Base-by-base conservation (phyloP, 1,140 invertebrate species). In the Drosophila setifemur region DNA sequence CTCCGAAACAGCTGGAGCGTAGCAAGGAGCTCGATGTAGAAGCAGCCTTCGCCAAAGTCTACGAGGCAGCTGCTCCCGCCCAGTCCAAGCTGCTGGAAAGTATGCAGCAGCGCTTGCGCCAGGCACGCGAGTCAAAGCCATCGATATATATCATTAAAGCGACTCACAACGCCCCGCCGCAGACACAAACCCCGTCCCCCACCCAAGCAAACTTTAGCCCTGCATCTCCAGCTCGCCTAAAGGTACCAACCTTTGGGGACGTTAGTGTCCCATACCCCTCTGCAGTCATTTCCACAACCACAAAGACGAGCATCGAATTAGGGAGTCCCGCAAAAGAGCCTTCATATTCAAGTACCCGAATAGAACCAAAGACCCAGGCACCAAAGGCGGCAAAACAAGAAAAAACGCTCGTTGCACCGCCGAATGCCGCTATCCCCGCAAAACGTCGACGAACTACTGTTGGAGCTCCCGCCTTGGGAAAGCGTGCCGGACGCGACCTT, bases 61-160 rank as follows among this genome's bases (percentile, higher is more conserved):
- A 75, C 44, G 81, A 82, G 0, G 70, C 70, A 4, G 79, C 81
- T 2, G 58, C 79, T 2, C 81, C 82, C 4, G 39, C 75, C 1
- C 73, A 66, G 7, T 55, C 33, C 2, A 53, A 57, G 1, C 14
- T 86, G 16, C 64, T 85, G 12, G 68, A 78, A 28, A 43, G 44
- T 4, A 79, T 89, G 42, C 81, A 89, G 40, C 50, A 64, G 37
- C 77, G 82, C 14, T 50, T 89, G 50, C 74, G 75, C 11, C 61
- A 73, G 43, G 72, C 88, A 14, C 88, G 88, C 12, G 74, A 88
- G 44, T 47, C 73, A 1, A 83, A 89, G 44, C 88, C 88, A 0
- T 76, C 77, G 19, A 89, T 89, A 11, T 89, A 73, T 40, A 89
- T 89, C 29, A 82, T 89, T 5, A 44, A 89, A 63, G 40, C 88